Percentiles rank a stretch among this genome's conserved stretches.
Evolutionary conservation across 2,113 vertebrate genomes (phyloP).

Genomic region (Chaetorhynchus papuensis): DNA sequence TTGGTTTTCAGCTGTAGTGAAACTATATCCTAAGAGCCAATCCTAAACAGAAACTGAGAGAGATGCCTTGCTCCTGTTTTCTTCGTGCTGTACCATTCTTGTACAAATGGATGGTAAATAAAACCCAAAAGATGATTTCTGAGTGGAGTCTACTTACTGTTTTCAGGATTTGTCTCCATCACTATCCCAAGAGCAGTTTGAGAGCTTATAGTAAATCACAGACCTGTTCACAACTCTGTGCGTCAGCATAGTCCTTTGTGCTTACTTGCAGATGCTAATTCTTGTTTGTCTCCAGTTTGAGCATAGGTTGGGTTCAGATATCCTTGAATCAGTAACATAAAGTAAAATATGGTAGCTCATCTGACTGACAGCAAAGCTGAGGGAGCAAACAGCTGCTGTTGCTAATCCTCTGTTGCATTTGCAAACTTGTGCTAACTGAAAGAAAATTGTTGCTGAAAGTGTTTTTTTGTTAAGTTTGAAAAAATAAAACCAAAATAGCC

Average conservation of each 20-base stretch:
- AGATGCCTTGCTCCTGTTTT: not conserved
- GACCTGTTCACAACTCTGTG: not conserved
- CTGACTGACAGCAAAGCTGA: not conserved
- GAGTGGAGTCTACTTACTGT: not conserved
- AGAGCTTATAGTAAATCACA: not conserved
- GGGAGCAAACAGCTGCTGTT: not conserved
- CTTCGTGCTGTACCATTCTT: not conserved
- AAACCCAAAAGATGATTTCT: not conserved
- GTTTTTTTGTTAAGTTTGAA: not conserved
- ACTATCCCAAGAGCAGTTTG: not conserved
- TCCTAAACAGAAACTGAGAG: not conserved
- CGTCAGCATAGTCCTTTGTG: not conserved
- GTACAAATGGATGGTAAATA: not conserved
- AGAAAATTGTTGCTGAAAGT: not conserved
- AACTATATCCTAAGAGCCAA: not conserved
- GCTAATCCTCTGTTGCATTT: not conserved
- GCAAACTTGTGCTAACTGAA: not conserved
- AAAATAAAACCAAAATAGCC: not conserved
- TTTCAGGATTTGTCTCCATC: not conserved
- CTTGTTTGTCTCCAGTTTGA: not conserved
- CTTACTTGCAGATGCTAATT: not conserved
- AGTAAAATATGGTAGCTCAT: not conserved
- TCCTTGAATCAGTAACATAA: not conserved
- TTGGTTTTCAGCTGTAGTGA: not conserved
- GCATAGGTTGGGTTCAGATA: not conserved